Base-by-base conservation (phyloP, 2,113 vertebrate species). In the Macaca nemestrina region DNA sequence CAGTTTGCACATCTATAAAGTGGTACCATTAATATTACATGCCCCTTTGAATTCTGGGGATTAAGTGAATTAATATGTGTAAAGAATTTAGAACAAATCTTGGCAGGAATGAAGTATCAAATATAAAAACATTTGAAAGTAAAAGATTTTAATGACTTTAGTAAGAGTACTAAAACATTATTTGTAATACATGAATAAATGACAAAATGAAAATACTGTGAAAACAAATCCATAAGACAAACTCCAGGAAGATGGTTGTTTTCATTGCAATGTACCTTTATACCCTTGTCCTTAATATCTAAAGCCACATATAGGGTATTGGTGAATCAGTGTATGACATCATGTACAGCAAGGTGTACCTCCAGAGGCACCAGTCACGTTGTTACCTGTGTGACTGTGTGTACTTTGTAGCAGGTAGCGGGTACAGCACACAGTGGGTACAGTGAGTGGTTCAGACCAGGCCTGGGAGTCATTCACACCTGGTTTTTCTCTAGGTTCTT, bases 81-180 rank as follows among this genome's bases (percentile, higher is more conserved):
- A 25, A 94, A 55, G 68, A 40, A 57, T 72, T 85, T 81, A 85
- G 67, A 92, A 81, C 32, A 88, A 45, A 78, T 57, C 40, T 87
- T 61, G 48, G 43, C 35, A 81, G 20, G 12, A 72, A 76, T 76
- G 84, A 76, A 92, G 45, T 38, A 9, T 48, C 68, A 73, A 57
- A 55, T 76, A 27, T 17, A 45, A 38, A 50, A 70, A 45, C 10
- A 2, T 0, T 3, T 78, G 32, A 88, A 94, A 86, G 79, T 89
- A 76, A 79, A 79, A 27, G 45, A 50, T 83, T 97, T 70, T 59
- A 59, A 94, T 38, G 30, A 86, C 25, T 82, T 75, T 59, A 90
- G 5, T 43, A 86, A 72, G 40, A 78, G 45, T 70, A 57, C 43
- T 48, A 73, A 76, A 82, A 79, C 67, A 50, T 84, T 38, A 70